A percentile compares a stretch with the other conserved stretches of the same genome.
These are phyloP conservation scores for Etheostoma spectabile DNA, from an alignment of 2,113 vertebrate species.

Conservation along the genomic window DNA sequence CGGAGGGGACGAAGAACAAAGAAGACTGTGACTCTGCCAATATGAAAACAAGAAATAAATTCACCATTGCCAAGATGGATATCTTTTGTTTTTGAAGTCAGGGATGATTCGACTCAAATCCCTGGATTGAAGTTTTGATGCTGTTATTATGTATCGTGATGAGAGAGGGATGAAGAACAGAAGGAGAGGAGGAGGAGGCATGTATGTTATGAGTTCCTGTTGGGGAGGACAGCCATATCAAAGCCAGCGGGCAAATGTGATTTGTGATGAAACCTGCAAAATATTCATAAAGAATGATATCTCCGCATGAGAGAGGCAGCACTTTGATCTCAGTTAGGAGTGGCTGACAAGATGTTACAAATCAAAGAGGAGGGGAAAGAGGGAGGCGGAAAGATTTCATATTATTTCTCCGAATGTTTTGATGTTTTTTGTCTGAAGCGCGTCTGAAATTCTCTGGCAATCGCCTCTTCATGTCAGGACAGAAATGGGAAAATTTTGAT, in stretches of 20 bases:
- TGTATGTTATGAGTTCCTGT: slow-evolving; percentile 56
- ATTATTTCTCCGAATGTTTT: slow-evolving; percentile 47
- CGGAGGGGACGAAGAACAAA: slow-evolving; percentile 42
- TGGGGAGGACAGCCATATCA: slow-evolving; percentile 60
- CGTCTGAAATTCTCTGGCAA: slow-evolving; percentile 43
- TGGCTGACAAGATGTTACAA: slow-evolving; percentile 48
- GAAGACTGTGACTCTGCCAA: slow-evolving; percentile 28
- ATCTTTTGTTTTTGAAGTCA: slow-evolving; percentile 62
- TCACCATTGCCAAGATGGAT: slow-evolving; percentile 50
- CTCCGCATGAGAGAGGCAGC: slow-evolving; percentile 28
- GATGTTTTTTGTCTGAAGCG: slow-evolving; percentile 43
- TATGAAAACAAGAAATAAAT: slow-evolving; percentile 53
- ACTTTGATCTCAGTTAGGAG: slow-evolving; percentile 58
- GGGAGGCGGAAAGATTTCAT: slow-evolving; percentile 29
- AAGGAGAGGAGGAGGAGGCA: slow-evolving; percentile 32
- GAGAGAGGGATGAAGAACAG: slow-evolving; percentile 55
- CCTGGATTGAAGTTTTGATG: slow-evolving; percentile 45
- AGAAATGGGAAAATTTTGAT: slow-evolving; percentile 19
- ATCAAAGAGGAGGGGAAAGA: slow-evolving; percentile 42
- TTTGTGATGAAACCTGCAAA: slow-evolving; percentile 47
- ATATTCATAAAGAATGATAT: slow-evolving; percentile 40
- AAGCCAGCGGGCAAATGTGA: slow-evolving; percentile 48
- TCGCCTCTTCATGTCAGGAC: not conserved
- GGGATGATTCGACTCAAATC: slow-evolving; percentile 51
- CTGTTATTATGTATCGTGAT: slow-evolving; percentile 34